phyloP scores from a whole-genome alignment of 2,888 invertebrate species.

The Agonopterix subpropinquella region DNA sequence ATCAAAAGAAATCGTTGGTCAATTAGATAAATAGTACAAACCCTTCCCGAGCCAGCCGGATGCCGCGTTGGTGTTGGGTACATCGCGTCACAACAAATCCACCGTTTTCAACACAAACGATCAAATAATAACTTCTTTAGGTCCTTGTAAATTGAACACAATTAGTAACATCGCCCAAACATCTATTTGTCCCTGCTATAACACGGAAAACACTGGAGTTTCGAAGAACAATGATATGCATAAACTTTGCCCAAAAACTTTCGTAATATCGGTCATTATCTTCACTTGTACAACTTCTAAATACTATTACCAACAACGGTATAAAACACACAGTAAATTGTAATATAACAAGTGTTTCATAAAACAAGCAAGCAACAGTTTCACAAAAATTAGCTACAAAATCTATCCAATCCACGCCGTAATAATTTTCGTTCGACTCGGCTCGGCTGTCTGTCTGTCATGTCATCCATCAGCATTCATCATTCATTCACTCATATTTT shows the following conservation, averaged over 20 bases:
- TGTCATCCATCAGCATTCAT: constrained; percentile 35
- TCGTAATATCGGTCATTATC: constrained; percentile 65
- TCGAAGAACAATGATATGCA: constrained; percentile 69
- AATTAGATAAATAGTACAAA: constrained; percentile 46
- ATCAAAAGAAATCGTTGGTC: neutral
- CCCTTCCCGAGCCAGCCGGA: constrained; percentile 85
- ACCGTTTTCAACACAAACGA: constrained; percentile 27
- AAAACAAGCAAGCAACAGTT: constrained; percentile 42
- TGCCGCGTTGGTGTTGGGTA: constrained; percentile 86
- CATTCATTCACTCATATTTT: constrained; percentile 10
- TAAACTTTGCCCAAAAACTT: constrained; percentile 68
- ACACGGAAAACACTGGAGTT: constrained; percentile 51
- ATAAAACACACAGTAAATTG: constrained; percentile 22
- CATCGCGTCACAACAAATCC: constrained; percentile 60
- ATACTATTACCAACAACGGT: constrained; percentile 24
- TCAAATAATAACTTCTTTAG: constrained; percentile 57
- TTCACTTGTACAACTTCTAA: constrained; percentile 40
- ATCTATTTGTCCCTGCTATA: constrained; percentile 53
- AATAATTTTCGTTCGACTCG: constrained; percentile 56
- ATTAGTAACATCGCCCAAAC: constrained; percentile 53
- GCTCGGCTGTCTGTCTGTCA: constrained; percentile 40
- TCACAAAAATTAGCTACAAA: constrained; percentile 46
- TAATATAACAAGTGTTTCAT: constrained; percentile 21
- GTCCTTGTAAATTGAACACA: constrained; percentile 43
- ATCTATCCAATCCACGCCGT: constrained; percentile 57